These are phyloP conservation scores for Meleagris gallopavo DNA, from an alignment of 2,113 vertebrate species.

Conservation along the genomic window DNA sequence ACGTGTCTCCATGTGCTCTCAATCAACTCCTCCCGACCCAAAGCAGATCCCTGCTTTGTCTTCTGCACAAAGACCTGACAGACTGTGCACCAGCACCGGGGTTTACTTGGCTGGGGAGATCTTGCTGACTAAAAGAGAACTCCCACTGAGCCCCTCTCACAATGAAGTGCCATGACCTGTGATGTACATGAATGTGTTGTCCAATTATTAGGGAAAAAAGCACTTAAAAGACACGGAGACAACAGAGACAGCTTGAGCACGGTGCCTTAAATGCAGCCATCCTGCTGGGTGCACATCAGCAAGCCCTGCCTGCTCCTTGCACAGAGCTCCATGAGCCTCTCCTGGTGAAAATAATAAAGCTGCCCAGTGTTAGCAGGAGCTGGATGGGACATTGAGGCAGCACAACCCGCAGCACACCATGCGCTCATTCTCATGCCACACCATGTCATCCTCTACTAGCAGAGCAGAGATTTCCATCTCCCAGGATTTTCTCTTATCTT, in stretches of 20 bases:
- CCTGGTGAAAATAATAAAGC: not conserved
- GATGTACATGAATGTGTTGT: not conserved
- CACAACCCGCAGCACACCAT: rapidly evolving
- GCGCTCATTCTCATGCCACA: rapidly evolving
- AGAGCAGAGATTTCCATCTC: not conserved
- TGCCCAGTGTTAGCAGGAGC: rapidly evolving
- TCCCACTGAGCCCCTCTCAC: not conserved
- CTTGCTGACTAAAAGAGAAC: not conserved
- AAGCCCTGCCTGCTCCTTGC: not conserved
- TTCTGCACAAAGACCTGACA: not conserved
- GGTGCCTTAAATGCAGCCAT: not conserved
- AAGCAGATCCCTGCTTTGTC: not conserved
- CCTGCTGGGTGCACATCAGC: not conserved
- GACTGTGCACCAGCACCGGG: not conserved
- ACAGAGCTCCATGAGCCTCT: rapidly evolving
- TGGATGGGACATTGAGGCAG: too few species aligned
- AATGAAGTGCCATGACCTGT: not conserved
- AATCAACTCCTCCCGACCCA: rapidly evolving
- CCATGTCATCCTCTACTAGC: rapidly evolving
- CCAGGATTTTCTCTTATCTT: not conserved
- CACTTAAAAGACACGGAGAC: not conserved
- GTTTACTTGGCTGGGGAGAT: not conserved
- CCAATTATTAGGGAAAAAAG: not conserved
- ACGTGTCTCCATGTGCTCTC: not conserved
- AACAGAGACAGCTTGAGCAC: not conserved